Conservation (phyloP, 2,888 invertebrate species). For the Cryptocephalus moraei region DNA sequence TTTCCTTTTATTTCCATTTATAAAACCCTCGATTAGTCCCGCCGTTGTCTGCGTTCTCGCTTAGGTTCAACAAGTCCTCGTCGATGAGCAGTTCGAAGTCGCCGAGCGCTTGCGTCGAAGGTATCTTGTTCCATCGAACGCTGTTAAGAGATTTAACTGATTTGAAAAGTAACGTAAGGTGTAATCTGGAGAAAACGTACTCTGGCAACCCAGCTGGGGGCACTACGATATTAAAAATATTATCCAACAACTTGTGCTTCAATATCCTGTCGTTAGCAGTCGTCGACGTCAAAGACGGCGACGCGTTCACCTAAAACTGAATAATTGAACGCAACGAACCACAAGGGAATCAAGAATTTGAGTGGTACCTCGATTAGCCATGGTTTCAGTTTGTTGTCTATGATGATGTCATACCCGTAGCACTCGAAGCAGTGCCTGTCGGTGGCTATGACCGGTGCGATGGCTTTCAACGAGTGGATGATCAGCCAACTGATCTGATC, state of each 20-base stretch:
- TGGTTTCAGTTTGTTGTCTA: conserved; percentile 87
- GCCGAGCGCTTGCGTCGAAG: conserved; percentile 61
- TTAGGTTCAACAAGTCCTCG: conserved; percentile 60
- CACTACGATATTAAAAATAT: conserved; percentile 80
- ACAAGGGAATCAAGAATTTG: conserved; percentile 28
- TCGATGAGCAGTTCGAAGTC: conserved; percentile 79
- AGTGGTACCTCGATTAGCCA: conserved; percentile 66
- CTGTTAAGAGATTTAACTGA: conserved; percentile 30
- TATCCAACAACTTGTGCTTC: conserved; percentile 88
- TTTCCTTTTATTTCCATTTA: conserved; percentile 27
- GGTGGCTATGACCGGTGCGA: conserved; percentile 85
- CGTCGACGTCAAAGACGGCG: conserved; percentile 88
- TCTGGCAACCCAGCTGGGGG: conserved; percentile 66
- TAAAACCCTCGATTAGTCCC: conserved; percentile 13
- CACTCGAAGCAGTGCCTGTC: conserved; percentile 90
- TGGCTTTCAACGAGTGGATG: conserved; percentile 87
- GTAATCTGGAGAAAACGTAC: too few species aligned
- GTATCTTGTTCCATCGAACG: conserved; percentile 79
- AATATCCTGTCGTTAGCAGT: conserved; percentile 89
- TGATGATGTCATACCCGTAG: conserved; percentile 94
- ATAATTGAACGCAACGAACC: neutral
- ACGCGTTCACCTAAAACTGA: conserved; percentile 70
- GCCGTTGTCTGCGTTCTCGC: conserved; percentile 37
- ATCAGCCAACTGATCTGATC: conserved; percentile 83
- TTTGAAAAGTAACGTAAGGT: neutral